Base-by-base conservation (phyloP, 1,140 invertebrate species). In the Melitaea cinxia region DNA sequence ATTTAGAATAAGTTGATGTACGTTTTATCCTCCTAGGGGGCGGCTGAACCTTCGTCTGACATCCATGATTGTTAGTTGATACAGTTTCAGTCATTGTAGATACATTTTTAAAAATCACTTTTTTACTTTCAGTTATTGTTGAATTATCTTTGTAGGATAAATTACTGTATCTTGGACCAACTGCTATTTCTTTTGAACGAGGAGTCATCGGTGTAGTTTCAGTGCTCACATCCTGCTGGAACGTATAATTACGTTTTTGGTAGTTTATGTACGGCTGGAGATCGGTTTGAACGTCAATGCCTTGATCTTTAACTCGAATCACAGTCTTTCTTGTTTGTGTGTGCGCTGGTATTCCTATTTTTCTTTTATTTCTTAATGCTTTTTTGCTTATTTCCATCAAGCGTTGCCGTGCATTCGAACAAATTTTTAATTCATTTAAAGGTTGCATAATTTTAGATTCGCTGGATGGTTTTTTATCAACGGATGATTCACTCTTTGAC, bases 371-470 rank as follows among this genome's bases (percentile, higher is more conserved):
- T 75, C 87, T 91, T 30, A 93, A 72, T 14, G 92, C 92, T 81
- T 86, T 91, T 68, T 92, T 88, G 52, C 92, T 93, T 57, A 94
- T 68, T 56, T 94, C 93, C 68, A 92, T 87, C 14, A 94, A 75
- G 14, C 90, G 83, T 72, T 92, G 88, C 10, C 92, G 82, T 15
- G 93, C 92, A 81, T 92, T 93, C 6, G 89, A 90, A 65, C 92
- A 93, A 68, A 93, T 92, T 61, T 82, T 91, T 52, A 93, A 69
- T 70, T 93, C 92, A 68, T 82, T 92, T 12, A 92, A 68, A 9
- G 86, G 73, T 59, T 89, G 84, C 55, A 78, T 69, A 33, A 80
- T 78, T 45, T 60, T 66, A 7, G 50, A 19, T 24, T 66, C 63
- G 45, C 14, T 49, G 10, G 12, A 33, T 26, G 33, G 10, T 78